phyloP scores from a whole-genome alignment of 2,888 invertebrate species.

The Acleris sparsana region DNA sequence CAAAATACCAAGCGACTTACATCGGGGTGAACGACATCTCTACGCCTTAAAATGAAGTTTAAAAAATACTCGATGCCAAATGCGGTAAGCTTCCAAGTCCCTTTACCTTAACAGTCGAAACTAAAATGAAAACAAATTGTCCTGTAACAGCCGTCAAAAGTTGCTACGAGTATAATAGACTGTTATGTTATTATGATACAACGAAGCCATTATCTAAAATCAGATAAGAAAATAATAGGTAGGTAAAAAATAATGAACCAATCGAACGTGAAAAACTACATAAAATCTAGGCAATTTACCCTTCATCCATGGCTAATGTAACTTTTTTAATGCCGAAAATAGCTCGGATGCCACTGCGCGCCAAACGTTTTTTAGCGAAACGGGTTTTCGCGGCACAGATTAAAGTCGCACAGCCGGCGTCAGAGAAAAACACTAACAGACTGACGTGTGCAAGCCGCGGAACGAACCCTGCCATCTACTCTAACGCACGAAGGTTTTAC shows the following conservation, averaged over 20 bases:
- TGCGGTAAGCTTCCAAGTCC: conserved; percentile 58
- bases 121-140: conserved; percentile 64
- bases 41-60: conserved; percentile 48
- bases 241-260: conserved; percentile 7
- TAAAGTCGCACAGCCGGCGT: conserved; percentile 61
- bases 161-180: conserved; percentile 30
- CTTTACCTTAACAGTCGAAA: conserved; percentile 56
- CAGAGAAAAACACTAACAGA: conserved; percentile 64
- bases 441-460: conserved; percentile 51
- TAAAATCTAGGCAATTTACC: conserved; percentile 46
- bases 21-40: conserved; percentile 77
- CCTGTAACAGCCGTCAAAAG: conserved; percentile 39
- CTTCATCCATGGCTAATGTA: conserved; percentile 61
- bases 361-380: conserved; percentile 40
- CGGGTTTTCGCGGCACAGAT: conserved; percentile 54
- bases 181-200: conserved; percentile 41
- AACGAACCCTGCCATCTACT: conserved; percentile 40
- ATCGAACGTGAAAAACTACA: conserved; percentile 10
- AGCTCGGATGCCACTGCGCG: conserved; percentile 13
- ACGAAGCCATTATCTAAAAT: conserved; percentile 37
- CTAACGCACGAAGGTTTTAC: conserved; percentile 2
- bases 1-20: conserved; percentile 66
- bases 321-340: conserved; percentile 43
- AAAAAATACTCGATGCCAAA: conserved; percentile 50
- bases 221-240: conserved; percentile 32